These are phyloP conservation scores for Mechanitis mazaeus DNA, from an alignment of 2,888 invertebrate species.

Conservation along the genomic window DNA sequence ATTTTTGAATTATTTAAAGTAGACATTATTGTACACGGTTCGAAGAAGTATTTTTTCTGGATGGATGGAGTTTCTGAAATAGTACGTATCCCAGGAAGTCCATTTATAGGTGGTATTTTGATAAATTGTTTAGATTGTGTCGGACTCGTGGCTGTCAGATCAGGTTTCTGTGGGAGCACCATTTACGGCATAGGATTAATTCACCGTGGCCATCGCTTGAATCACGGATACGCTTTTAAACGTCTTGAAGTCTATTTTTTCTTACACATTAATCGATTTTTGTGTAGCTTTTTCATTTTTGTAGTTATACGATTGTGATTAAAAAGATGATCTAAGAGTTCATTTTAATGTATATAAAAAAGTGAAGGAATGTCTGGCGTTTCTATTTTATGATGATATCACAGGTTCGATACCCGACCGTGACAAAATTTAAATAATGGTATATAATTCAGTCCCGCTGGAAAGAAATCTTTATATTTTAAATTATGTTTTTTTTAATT, in stretches of 20 bases:
- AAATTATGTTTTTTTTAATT: no score
- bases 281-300: constrained; percentile 26
- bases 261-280: constrained; percentile 30
- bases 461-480: no score
- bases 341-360: no score
- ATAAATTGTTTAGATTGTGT: constrained; percentile 66
- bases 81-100: constrained; percentile 55
- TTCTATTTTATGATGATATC: no score
- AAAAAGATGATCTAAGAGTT: no score
- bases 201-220: constrained; percentile 53
- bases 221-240: constrained; percentile 38
- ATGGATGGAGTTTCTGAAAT: constrained; percentile 20
- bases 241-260: constrained; percentile 34
- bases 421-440: no score
- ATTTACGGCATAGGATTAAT: constrained; percentile 69
- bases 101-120: constrained; percentile 68
- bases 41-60: constrained; percentile 17
- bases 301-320: constrained; percentile 11
- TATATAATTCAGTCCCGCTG: no score
- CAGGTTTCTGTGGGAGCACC: constrained; percentile 63
- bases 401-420: no score
- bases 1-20: no score
- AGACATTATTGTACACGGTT: constrained; percentile 2
- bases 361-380: no score
- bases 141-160: constrained; percentile 58